Evolutionary conservation across 2,797 vertebrate genomes (phyloP).

Genomic region (Pitangus sulphuratus): DNA sequence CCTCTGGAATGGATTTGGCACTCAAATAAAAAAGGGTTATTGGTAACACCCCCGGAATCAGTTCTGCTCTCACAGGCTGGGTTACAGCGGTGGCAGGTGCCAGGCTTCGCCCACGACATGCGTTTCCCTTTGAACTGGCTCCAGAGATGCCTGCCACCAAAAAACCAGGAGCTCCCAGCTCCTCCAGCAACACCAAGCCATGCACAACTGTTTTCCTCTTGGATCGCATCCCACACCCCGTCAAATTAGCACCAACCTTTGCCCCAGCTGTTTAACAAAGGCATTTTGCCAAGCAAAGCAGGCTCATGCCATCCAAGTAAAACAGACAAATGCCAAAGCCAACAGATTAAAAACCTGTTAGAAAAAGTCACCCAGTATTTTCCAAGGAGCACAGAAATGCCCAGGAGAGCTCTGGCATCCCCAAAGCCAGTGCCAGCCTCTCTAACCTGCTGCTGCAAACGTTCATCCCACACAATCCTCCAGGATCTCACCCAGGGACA

Average conservation of each 20-base stretch:
- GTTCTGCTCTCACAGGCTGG: neutral
- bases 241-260: neutral
- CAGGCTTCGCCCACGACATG: neutral
- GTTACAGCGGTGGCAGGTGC: accelerated
- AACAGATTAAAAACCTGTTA: neutral
- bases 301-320: neutral
- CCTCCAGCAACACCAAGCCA: neutral
- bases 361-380: neutral
- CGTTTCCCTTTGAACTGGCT: neutral
- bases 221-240: neutral
- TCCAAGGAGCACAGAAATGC: neutral
- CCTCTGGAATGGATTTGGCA: neutral
- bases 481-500: neutral
- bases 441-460: neutral
- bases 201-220: accelerated
- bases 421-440: accelerated
- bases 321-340: neutral
- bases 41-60: neutral
- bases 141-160: neutral
- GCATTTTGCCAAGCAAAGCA: neutral
- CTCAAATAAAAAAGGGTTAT: neutral
- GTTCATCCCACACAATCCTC: neutral
- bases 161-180: neutral
- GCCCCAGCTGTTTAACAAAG: neutral
- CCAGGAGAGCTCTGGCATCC: neutral